Evolutionary conservation across 2,888 invertebrate species (phyloP).

Genomic region (Leptinotarsa peninsularis): DNA sequence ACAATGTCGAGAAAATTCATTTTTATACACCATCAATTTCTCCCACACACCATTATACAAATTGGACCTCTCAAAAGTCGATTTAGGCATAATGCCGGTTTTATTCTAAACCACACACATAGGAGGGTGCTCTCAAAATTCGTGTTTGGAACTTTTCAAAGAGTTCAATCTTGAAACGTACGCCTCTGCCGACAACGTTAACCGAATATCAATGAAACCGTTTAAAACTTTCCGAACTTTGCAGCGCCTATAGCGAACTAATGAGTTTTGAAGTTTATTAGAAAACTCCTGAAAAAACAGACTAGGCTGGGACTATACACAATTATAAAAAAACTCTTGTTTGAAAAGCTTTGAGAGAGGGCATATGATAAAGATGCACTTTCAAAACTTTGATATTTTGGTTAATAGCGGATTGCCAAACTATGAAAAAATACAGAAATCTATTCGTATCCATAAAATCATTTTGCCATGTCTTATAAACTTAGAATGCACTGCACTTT

Average conservation of each 20-base stretch:
- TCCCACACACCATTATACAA: not conserved
- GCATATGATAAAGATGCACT: not conserved
- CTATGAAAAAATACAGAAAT: too few relatives aligned
- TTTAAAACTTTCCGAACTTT: conserved; percentile 38
- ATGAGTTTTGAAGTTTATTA: conserved; percentile 44
- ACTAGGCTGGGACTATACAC: conserved; percentile 29
- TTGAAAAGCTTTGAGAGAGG: not conserved
- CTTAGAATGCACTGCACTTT: too few relatives aligned
- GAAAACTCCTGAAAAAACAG: conserved; percentile 33
- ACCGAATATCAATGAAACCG: conserved; percentile 39
- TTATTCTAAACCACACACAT: not conserved
- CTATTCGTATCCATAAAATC: too few relatives aligned
- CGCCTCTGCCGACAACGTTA: conserved; percentile 17
- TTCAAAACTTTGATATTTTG: too few relatives aligned
- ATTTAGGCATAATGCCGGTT: not conserved
- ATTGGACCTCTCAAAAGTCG: not conserved
- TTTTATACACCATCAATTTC: not conserved
- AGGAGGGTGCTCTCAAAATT: conserved; percentile 8
- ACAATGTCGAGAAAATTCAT: not conserved
- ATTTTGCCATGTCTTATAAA: too few relatives aligned
- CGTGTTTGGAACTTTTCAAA: conserved; percentile 16
- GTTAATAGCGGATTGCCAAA: too few relatives aligned
- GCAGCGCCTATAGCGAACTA: conserved; percentile 35
- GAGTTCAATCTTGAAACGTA: conserved; percentile 12
- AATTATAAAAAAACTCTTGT: conserved; percentile 27